Conservation (phyloP, 1,140 invertebrate species). For the Macrocentrus cingulum region DNA sequence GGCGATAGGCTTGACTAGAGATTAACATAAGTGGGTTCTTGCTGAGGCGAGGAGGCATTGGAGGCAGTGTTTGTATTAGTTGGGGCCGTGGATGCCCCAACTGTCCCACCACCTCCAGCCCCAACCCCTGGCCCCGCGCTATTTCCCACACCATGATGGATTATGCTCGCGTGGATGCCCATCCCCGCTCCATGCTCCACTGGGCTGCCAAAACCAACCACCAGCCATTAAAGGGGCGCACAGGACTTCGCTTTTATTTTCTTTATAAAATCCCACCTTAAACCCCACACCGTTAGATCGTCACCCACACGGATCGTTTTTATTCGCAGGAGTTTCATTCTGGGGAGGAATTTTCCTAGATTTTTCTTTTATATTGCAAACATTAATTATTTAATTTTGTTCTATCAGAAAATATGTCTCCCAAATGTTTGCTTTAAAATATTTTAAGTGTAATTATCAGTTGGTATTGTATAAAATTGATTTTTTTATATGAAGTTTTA, state of each 20-base stretch:
- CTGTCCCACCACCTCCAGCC: slow-evolving; percentile 63
- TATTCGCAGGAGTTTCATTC: slow-evolving; percentile 1
- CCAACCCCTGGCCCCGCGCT: slow-evolving; percentile 63
- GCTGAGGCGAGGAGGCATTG: slow-evolving; percentile 74
- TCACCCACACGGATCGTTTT: slow-evolving; percentile 49
- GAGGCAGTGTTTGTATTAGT: slow-evolving; percentile 61
- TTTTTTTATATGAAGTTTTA: too few relatives aligned
- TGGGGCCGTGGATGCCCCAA: slow-evolving; percentile 56
- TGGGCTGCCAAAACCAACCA: slow-evolving; percentile 62
- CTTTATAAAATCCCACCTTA: slow-evolving; percentile 28
- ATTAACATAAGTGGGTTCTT: slow-evolving; percentile 91
- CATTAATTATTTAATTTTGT: background rate
- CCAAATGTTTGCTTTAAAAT: slow-evolving; percentile 35
- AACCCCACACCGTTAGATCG: slow-evolving; percentile 39
- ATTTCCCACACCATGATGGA: slow-evolving; percentile 66
- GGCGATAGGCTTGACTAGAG: slow-evolving; percentile 78
- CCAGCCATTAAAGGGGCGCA: slow-evolving; percentile 59
- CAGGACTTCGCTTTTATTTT: slow-evolving; percentile 29
- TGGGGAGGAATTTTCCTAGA: background rate
- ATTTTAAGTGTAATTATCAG: too few relatives aligned
- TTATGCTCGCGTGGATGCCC: slow-evolving; percentile 64
- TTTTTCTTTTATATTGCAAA: slow-evolving; percentile 4
- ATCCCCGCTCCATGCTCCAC: slow-evolving; percentile 61
- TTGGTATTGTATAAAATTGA: too few relatives aligned
- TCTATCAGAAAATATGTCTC: slow-evolving; percentile 58